Conservation (phyloP, 2,113 vertebrate genomes). For the Camelus dromedarius region DNA sequence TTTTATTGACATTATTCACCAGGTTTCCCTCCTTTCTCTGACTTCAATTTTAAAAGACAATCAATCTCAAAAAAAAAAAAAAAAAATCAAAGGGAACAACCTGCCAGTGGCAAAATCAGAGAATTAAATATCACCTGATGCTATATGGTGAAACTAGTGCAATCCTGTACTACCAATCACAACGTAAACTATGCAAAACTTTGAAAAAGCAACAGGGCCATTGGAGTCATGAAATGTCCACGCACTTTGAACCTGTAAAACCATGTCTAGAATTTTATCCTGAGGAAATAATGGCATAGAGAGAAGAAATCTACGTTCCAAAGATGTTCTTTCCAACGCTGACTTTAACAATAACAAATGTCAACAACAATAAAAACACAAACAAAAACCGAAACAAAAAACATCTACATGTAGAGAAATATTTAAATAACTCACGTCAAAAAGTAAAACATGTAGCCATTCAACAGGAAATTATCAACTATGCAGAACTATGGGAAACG, state of each 20-base stretch:
- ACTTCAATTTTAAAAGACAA: neutral
- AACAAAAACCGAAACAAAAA: conserved; percentile 9
- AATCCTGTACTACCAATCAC: neutral
- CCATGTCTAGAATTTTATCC: neutral
- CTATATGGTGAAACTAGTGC: neutral
- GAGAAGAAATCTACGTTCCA: neutral
- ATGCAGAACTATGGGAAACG: neutral
- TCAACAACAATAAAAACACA: neutral
- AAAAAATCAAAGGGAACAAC: neutral
- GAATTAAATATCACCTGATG: neutral
- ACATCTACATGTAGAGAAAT: neutral
- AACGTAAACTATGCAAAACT: neutral
- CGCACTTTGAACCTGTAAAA: neutral
- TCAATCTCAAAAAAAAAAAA: neutral
- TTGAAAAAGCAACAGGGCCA: conserved; percentile 14
- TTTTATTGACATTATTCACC: conserved; percentile 39
- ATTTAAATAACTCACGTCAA: neutral
- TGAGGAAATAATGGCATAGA: conserved; percentile 1
- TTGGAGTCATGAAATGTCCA: neutral
- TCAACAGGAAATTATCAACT: neutral
- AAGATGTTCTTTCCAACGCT: neutral
- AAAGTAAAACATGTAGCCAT: neutral
- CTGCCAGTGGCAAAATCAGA: neutral
- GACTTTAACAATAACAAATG: neutral
- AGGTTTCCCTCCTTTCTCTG: neutral